Conservation (phyloP, 2,113 vertebrate species). For the Stigmatopora argus region DNA sequence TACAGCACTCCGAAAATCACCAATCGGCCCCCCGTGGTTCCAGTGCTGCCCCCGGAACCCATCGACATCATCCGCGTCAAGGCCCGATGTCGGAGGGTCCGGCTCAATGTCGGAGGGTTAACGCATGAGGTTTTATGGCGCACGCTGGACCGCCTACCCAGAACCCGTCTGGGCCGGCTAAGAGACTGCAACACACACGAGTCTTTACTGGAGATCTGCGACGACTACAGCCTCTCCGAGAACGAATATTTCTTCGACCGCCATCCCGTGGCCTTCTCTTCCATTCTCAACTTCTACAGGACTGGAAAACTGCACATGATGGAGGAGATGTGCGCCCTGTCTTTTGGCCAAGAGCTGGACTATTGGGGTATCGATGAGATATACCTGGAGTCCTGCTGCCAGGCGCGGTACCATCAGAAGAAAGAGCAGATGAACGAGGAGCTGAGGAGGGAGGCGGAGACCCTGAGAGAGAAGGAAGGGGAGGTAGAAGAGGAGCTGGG, state of each 20-base stretch:
- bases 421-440: constrained; percentile 99
- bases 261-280: constrained; percentile 94
- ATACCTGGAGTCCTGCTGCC: constrained; percentile 97
- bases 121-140: constrained; percentile 96
- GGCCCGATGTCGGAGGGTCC: constrained; percentile 83
- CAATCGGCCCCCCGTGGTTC: constrained; percentile 67
- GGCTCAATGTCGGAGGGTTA: constrained; percentile 93
- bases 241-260: constrained; percentile 97
- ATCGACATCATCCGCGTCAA: constrained; percentile 93
- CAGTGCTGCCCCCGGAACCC: constrained; percentile 82
- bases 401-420: constrained; percentile 97
- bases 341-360: constrained; percentile 97
- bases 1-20: constrained; percentile 72
- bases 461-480: constrained; percentile 83
- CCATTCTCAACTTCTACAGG: constrained; percentile 98
- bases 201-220: constrained; percentile 89
- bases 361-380: constrained; percentile 99
- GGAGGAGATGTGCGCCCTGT: constrained; percentile 99
- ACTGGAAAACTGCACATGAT: constrained; percentile 99
- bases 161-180: constrained; percentile 88
- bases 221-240: constrained; percentile 88
- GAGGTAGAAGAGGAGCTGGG: constrained; percentile 86
- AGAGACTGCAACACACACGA: constrained; percentile 95
- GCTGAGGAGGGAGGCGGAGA: constrained; percentile 89
- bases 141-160: constrained; percentile 91